Percentiles rank a stretch among this genome's conserved stretches.
These are phyloP conservation scores for Nicator chloris DNA, from an alignment of 2,113 vertebrate species.

Conservation along the genomic window DNA sequence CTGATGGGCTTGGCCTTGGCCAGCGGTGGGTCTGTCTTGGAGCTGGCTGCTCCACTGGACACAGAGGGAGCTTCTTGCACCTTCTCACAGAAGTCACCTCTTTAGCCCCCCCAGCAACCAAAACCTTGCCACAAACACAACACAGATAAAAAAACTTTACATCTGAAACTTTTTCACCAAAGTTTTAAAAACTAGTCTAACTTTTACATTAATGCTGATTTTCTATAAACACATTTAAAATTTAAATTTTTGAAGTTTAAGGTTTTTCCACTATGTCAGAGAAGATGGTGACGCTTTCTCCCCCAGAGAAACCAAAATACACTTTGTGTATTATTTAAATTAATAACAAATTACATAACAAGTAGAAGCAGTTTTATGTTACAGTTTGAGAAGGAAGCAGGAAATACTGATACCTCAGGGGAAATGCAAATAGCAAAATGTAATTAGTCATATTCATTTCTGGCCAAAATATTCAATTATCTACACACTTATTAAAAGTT, in stretches of 20 bases:
- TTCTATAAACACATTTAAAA: not conserved
- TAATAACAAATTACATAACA: not conserved
- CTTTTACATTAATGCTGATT: not conserved
- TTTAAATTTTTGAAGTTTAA: not conserved
- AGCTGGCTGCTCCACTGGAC: not conserved
- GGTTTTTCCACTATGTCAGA: not conserved
- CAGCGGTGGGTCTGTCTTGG: accelerated
- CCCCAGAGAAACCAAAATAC: not conserved
- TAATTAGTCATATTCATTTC: not conserved
- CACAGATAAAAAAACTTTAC: not conserved
- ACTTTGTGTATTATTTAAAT: not conserved
- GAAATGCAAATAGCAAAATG: not conserved
- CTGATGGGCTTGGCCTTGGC: not conserved
- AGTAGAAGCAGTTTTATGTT: not conserved
- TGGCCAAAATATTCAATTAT: not conserved
- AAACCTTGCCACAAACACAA: not conserved
- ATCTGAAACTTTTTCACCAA: not conserved
- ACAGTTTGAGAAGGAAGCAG: not conserved
- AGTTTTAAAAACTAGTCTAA: not conserved
- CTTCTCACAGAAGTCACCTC: not conserved
- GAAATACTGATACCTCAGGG: not conserved
- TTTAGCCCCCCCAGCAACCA: not conserved
- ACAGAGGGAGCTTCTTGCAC: not conserved
- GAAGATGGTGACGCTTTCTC: not conserved
- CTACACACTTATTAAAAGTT: not conserved